phyloP scores from a whole-genome alignment of 1,140 invertebrate genomes.

The Drosophila lini region DNA sequence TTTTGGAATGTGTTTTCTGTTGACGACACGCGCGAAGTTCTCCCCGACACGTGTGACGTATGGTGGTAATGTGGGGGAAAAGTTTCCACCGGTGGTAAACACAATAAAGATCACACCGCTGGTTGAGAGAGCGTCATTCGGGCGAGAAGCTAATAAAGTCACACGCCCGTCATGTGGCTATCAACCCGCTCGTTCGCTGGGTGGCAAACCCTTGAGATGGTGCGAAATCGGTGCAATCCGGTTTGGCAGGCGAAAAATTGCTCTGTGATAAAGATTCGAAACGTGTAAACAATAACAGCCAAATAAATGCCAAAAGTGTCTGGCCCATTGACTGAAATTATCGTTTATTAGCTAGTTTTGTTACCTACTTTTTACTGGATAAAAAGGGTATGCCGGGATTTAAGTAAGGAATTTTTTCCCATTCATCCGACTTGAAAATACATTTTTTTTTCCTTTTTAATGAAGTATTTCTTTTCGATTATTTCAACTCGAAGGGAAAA shows the following conservation, averaged over 20 bases:
- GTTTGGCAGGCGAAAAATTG: slow-evolving; percentile 54
- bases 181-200: slow-evolving; percentile 29
- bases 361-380: background rate
- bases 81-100: slow-evolving; percentile 50
- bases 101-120: slow-evolving; percentile 17
- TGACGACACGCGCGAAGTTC: slow-evolving; percentile 23
- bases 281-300: slow-evolving; percentile 50
- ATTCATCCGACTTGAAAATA: background rate
- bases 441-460: too few species aligned
- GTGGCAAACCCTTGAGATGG: slow-evolving; percentile 52
- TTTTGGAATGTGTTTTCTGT: slow-evolving; percentile 43
- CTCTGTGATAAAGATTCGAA: slow-evolving; percentile 38
- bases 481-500: too few species aligned
- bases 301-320: slow-evolving; percentile 53
- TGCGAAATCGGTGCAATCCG: slow-evolving; percentile 60
- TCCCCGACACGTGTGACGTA: slow-evolving; percentile 33
- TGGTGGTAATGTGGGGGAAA: slow-evolving; percentile 21
- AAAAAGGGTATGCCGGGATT: background rate
- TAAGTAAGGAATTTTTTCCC: background rate
- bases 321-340: slow-evolving; percentile 51
- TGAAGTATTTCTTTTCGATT: too few species aligned
- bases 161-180: slow-evolving; percentile 76
- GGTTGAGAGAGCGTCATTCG: slow-evolving; percentile 31
- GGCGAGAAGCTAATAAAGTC: slow-evolving; percentile 41
- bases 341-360: slow-evolving; percentile 33